A percentile compares a stretch with the other conserved stretches of the same genome.
These are phyloP conservation scores for Peromyscus californicus DNA, from an alignment of 2,113 vertebrate genomes.

Conservation along the genomic window DNA sequence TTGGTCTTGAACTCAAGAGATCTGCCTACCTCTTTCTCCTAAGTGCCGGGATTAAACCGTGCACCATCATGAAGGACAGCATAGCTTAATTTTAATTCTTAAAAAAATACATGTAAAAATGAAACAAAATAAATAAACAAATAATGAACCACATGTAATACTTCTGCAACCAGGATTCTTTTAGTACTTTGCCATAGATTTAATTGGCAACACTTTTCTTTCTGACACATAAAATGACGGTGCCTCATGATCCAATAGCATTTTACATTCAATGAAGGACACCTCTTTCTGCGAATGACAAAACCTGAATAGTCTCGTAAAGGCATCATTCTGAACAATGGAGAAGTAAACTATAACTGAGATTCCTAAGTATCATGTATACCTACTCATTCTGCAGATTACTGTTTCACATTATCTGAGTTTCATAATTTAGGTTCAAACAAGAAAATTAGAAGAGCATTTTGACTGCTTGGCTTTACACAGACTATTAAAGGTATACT, in stretches of 20 bases:
- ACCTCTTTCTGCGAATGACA: neutral
- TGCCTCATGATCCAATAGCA: neutral
- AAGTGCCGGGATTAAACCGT: neutral
- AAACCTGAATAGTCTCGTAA: slow-evolving; percentile 18
- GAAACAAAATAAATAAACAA: neutral
- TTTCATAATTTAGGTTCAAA: slow-evolving; percentile 38
- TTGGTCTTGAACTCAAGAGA: neutral
- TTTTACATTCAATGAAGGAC: neutral
- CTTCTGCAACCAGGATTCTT: slow-evolving; percentile 15
- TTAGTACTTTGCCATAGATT: neutral
- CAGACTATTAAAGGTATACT: slow-evolving; percentile 33
- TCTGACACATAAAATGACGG: slow-evolving; percentile 12
- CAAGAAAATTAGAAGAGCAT: slow-evolving; percentile 32
- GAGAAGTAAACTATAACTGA: neutral
- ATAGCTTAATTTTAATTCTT: slow-evolving; percentile 19
- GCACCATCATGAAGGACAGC: neutral
- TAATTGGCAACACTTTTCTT: neutral
- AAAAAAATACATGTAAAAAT: neutral
- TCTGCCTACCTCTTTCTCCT: neutral
- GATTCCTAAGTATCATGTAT: slow-evolving; percentile 2
- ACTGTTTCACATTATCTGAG: slow-evolving; percentile 16
- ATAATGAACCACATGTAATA: neutral
- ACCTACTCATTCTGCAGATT: neutral
- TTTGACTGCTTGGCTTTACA: neutral
- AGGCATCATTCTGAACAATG: slow-evolving; percentile 25